These are phyloP conservation scores for Aphelocoma californica DNA, from an alignment of 2,797 vertebrate species.

Conservation along the genomic window DNA sequence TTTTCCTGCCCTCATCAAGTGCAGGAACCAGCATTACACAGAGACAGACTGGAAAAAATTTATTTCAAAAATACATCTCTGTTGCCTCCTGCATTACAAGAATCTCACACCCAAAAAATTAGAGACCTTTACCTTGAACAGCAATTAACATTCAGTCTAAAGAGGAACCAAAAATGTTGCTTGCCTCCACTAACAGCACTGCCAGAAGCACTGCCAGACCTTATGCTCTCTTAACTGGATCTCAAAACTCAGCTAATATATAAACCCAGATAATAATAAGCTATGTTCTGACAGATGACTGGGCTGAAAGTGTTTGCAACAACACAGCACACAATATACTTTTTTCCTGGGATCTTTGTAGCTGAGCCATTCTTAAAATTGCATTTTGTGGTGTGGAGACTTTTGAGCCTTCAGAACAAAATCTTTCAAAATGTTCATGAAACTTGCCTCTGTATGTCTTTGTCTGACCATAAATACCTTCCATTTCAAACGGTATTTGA, in stretches of 20 bases:
- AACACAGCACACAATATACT: not conserved
- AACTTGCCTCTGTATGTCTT: not conserved
- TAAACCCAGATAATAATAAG: not conserved
- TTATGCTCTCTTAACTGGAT: not conserved
- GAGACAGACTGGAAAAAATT: not conserved
- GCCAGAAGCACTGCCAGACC: accelerated
- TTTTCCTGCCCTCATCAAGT: not conserved
- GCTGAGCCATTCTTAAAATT: not conserved
- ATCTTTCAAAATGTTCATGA: not conserved
- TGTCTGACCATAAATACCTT: not conserved
- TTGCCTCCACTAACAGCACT: not conserved
- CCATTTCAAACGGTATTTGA: not conserved
- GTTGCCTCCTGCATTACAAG: not conserved
- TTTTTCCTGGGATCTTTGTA: not conserved
- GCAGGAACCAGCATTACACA: not conserved
- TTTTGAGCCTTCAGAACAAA: not conserved
- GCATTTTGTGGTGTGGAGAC: not conserved
- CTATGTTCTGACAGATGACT: not conserved
- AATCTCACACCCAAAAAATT: not conserved
- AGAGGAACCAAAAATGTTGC: not conserved
- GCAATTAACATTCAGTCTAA: not conserved
- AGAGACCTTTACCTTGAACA: not conserved
- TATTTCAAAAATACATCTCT: not conserved
- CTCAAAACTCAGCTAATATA: not conserved
- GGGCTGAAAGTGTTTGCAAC: not conserved